Conservation (phyloP, 1,140 invertebrate genomes). For the Homalodisca vitripennis region DNA sequence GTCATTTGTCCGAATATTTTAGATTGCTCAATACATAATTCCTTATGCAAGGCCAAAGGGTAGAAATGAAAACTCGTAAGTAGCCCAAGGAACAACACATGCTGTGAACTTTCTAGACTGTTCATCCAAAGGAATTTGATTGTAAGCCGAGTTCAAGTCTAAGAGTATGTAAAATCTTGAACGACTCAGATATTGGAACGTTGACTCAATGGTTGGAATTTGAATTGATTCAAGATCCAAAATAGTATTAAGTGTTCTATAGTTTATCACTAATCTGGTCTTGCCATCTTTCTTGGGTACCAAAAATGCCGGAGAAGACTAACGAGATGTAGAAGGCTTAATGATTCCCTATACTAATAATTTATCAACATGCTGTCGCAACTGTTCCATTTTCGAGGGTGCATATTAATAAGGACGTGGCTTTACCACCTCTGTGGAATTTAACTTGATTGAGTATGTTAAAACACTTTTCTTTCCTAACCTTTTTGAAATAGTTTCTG, state of each 20-base stretch:
- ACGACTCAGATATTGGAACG: neutral
- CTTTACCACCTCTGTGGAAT: neutral
- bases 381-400: neutral
- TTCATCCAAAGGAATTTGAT: neutral
- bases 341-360: neutral
- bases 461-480: neutral
- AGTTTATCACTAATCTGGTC: constrained; percentile 4
- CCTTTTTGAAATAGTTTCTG: neutral
- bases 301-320: neutral
- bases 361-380: constrained; percentile 7
- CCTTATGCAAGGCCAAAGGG: constrained; percentile 1
- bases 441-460: neutral
- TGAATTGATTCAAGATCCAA: neutral
- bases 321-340: neutral
- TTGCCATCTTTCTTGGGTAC: constrained; percentile 18
- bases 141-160: neutral
- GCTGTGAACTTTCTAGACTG: neutral
- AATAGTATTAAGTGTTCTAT: neutral
- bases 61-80: neutral
- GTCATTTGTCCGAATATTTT: too few relatives aligned
- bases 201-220: neutral
- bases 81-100: neutral
- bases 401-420: constrained; percentile 2
- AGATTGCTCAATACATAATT: neutral
- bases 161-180: neutral